Conservation (phyloP, 2,797 vertebrate species). For the Enteromius thamalakanensis region DNA sequence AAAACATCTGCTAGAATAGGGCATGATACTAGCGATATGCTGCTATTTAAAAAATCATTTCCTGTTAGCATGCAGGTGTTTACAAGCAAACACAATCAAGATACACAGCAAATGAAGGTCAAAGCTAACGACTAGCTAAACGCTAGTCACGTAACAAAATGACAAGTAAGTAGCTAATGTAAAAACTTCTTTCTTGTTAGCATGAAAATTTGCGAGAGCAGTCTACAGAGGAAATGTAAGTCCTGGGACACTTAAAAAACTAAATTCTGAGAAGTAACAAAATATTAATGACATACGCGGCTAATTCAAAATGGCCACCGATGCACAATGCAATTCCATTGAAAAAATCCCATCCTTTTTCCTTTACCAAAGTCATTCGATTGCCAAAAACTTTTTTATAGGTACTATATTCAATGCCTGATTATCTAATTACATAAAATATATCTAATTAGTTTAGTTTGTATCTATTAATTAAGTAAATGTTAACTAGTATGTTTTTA, state of each 20-base stretch:
- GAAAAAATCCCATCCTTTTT: neutral
- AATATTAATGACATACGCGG: neutral
- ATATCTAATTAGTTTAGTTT: neutral
- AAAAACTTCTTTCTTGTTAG: neutral
- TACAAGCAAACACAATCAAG: neutral
- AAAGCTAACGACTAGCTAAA: neutral
- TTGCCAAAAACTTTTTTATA: neutral
- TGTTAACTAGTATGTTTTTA: neutral
- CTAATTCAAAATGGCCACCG: neutral
- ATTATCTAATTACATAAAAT: neutral
- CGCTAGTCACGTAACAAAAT: no score
- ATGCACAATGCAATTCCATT: neutral
- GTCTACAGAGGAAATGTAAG: neutral
- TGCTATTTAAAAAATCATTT: neutral
- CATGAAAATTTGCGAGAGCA: neutral
- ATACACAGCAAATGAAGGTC: neutral
- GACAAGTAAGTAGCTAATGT: no score
- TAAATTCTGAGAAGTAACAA: neutral
- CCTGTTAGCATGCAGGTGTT: neutral
- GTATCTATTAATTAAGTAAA: neutral
- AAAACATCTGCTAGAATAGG: neutral
- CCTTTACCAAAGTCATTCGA: neutral
- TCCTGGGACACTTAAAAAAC: neutral
- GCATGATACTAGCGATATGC: neutral
- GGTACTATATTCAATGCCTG: neutral